A percentile compares a stretch with the other conserved stretches of the same genome.
phyloP scores from a whole-genome alignment of 2,888 invertebrate genomes.

The Boloria selene region DNA sequence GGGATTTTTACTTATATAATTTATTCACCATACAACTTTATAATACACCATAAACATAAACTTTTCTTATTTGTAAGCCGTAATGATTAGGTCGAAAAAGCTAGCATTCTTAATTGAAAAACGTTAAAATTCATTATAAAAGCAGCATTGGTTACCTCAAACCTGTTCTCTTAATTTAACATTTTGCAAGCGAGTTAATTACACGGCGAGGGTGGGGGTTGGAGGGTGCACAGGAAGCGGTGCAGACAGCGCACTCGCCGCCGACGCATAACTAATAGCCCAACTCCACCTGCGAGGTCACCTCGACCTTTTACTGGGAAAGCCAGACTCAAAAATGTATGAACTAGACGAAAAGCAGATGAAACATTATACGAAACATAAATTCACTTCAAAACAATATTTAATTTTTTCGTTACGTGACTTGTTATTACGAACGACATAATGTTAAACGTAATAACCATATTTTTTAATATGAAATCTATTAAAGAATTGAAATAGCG shows the following conservation, averaged over 20 bases:
- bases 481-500: no score
- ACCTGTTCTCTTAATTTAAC: conserved; percentile 36
- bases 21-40: no score
- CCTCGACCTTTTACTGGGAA: conserved; percentile 49
- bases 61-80: no score
- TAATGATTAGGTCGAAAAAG: no score
- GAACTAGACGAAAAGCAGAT: conserved; percentile 19
- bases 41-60: no score
- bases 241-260: conserved; percentile 62
- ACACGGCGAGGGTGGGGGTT: conserved; percentile 39
- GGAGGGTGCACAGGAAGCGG: conserved; percentile 58
- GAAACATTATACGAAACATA: not conserved
- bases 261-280: conserved; percentile 62
- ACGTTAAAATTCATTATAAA: conserved; percentile 11
- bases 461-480: no score
- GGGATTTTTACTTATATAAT: no score
- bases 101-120: no score
- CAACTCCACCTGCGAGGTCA: conserved; percentile 59
- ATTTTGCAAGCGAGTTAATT: conserved; percentile 43
- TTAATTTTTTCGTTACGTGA: no score
- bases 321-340: conserved; percentile 40
- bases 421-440: no score
- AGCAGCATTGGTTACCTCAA: conserved; percentile 26
- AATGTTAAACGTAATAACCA: no score
- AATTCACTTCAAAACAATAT: not conserved